A percentile compares a stretch with the other conserved stretches of the same genome.
Evolutionary conservation across 2,113 vertebrate species (phyloP).

Genomic region (Eurystomus gularis): DNA sequence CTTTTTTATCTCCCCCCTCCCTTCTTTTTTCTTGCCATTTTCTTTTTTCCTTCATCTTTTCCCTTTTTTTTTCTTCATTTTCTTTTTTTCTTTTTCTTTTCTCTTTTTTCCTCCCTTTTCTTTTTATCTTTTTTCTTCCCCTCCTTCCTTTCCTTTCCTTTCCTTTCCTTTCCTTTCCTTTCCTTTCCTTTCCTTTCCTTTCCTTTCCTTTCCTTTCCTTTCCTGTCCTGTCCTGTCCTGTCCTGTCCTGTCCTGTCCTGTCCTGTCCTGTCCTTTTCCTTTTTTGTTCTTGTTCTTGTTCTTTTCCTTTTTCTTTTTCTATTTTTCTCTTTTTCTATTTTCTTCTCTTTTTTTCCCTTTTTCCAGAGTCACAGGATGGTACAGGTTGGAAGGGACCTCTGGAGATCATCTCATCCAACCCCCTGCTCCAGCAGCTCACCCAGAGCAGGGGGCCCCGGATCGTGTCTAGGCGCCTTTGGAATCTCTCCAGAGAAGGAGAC

Average conservation of each 20-base stretch:
- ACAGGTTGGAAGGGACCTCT: background rate
- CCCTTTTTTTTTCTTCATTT: fast-evolving
- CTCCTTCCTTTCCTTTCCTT: too few relatives aligned
- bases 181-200: too few relatives aligned
- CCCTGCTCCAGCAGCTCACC: background rate
- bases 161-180: too few relatives aligned
- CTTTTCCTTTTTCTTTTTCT: background rate
- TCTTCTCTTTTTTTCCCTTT: fast-evolving
- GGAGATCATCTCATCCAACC: background rate
- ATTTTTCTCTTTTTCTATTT: background rate
- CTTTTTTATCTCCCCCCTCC: fast-evolving
- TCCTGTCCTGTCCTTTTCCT: fast-evolving
- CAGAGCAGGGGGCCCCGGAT: background rate
- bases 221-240: too few relatives aligned
- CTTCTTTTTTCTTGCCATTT: too few relatives aligned
- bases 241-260: too few relatives aligned
- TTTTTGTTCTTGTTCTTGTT: fast-evolving
- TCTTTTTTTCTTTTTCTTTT: too few relatives aligned
- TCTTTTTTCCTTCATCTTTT: background rate
- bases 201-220: too few relatives aligned
- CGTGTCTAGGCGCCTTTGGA: too few relatives aligned
- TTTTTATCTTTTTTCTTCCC: too few relatives aligned
- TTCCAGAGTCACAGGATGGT: background rate
- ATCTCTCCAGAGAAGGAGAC: too few relatives aligned
- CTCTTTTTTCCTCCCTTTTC: fast-evolving